Evolutionary conservation across 2,888 invertebrate genomes (phyloP).

Genomic region (Aleiodes testaceus): DNA sequence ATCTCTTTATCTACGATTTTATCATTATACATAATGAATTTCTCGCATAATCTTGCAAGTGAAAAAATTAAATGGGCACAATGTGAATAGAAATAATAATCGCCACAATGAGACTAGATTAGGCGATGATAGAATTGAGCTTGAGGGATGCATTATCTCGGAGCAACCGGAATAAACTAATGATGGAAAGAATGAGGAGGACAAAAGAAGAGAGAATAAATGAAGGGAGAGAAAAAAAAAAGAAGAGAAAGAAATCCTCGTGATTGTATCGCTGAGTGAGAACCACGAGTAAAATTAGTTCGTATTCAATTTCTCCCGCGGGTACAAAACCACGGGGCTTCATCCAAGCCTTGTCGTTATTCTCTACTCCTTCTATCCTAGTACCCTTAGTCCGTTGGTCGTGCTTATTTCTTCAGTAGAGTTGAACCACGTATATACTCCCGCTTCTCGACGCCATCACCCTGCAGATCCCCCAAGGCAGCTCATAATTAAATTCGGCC

Average conservation of each 20-base stretch:
- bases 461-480: slow-evolving; percentile 67
- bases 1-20: slow-evolving; percentile 1
- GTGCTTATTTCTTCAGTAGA: slow-evolving; percentile 52
- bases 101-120: neutral
- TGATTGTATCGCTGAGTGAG: slow-evolving; percentile 55
- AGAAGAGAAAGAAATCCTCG: slow-evolving; percentile 43
- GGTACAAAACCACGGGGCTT: slow-evolving; percentile 53
- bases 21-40: neutral
- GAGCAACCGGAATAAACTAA: slow-evolving; percentile 8
- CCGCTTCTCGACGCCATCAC: slow-evolving; percentile 52
- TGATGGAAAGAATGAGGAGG: slow-evolving; percentile 13
- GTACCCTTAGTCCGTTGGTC: slow-evolving; percentile 29
- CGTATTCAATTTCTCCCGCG: slow-evolving; percentile 71
- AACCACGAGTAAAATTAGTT: slow-evolving; percentile 70
- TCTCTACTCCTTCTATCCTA: slow-evolving; percentile 18
- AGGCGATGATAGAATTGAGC: slow-evolving; percentile 2
- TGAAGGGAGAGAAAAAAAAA: slow-evolving; percentile 32
- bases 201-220: slow-evolving; percentile 23
- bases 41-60: slow-evolving; percentile 43
- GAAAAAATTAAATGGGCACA: slow-evolving; percentile 55
- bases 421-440: slow-evolving; percentile 53
- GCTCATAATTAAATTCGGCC: slow-evolving; percentile 73
- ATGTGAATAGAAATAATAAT: slow-evolving; percentile 35
- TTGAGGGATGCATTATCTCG: slow-evolving; percentile 15
- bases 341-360: slow-evolving; percentile 23